A percentile compares a stretch with the other conserved stretches of the same genome.
phyloP scores from a whole-genome alignment of 1,140 invertebrate species.

The Euura lappo region DNA sequence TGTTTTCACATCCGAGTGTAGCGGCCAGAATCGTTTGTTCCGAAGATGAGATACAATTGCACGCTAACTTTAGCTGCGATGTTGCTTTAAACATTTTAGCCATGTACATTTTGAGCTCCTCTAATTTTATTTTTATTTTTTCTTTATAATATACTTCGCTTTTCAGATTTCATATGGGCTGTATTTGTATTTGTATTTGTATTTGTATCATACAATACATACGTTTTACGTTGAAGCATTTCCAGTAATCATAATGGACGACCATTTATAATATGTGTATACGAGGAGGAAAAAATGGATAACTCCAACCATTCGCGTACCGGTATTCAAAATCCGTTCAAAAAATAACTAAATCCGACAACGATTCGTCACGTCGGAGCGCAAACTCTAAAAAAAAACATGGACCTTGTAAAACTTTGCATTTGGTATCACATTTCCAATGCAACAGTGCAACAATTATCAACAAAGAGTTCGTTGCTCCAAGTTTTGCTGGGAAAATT shows the following conservation, averaged over 20 bases:
- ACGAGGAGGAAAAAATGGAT: constrained; percentile 54
- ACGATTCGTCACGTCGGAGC: too few species aligned
- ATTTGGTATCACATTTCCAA: too few species aligned
- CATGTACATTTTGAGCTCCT: constrained; percentile 32
- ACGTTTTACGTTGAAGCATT: constrained; percentile 40
- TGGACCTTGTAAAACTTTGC: too few species aligned
- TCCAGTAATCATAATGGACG: constrained; percentile 55
- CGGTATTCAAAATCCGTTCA: constrained; percentile 39
- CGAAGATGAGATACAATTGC: neutral
- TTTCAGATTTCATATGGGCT: neutral
- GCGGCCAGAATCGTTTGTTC: neutral
- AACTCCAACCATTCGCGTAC: constrained; percentile 54
- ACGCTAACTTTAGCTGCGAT: neutral
- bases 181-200: constrained; percentile 17
- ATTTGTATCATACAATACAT: neutral
- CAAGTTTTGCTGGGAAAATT: too few species aligned
- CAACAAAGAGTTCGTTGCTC: too few species aligned
- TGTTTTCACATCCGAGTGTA: neutral
- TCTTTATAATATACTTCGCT: constrained; percentile 29
- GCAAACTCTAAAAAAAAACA: too few species aligned
- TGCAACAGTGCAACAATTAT: too few species aligned
- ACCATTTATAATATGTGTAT: constrained; percentile 51
- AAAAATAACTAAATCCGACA: neutral
- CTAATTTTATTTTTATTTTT: constrained; percentile 28
- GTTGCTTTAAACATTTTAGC: neutral